phyloP scores from a whole-genome alignment of 1,140 invertebrate genomes.

The Solenopsis fugax region DNA sequence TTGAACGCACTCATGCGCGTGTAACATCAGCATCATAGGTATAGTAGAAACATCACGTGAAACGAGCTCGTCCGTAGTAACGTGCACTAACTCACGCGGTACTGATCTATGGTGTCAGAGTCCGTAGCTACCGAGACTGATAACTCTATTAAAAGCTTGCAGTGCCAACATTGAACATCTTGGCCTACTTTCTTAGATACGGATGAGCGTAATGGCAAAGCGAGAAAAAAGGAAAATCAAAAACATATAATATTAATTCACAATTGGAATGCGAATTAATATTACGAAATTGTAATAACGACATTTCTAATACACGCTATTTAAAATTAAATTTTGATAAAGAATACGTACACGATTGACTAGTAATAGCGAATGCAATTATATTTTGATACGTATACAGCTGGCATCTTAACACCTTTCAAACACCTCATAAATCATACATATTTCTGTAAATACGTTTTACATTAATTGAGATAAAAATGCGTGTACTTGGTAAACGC shows the following conservation, averaged over 20 bases:
- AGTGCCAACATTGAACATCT: constrained; percentile 68
- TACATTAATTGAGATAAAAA: not conserved
- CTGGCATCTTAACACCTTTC: not conserved
- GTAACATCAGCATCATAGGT: constrained; percentile 30
- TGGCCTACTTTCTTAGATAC: constrained; percentile 65
- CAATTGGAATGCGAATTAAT: not conserved
- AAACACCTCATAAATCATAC: not conserved
- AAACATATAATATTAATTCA: constrained; percentile 1
- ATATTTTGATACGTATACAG: not conserved
- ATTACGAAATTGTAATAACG: not conserved
- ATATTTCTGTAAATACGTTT: not conserved
- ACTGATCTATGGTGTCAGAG: constrained; percentile 70
- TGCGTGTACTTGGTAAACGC: not conserved
- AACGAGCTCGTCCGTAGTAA: constrained; percentile 68
- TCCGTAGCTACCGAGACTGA: constrained; percentile 64
- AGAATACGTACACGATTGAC: not conserved
- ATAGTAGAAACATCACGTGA: constrained; percentile 69
- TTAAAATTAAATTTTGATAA: not conserved
- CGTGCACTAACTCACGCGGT: constrained; percentile 64
- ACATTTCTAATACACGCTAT: not conserved
- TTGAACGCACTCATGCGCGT: constrained; percentile 11
- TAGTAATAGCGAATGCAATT: not conserved
- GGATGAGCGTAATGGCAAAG: not conserved
- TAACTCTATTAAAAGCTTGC: constrained; percentile 68
- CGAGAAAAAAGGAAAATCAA: not conserved